Conservation (phyloP, 2,113 vertebrate genomes). For the Paradisaea rubra region DNA sequence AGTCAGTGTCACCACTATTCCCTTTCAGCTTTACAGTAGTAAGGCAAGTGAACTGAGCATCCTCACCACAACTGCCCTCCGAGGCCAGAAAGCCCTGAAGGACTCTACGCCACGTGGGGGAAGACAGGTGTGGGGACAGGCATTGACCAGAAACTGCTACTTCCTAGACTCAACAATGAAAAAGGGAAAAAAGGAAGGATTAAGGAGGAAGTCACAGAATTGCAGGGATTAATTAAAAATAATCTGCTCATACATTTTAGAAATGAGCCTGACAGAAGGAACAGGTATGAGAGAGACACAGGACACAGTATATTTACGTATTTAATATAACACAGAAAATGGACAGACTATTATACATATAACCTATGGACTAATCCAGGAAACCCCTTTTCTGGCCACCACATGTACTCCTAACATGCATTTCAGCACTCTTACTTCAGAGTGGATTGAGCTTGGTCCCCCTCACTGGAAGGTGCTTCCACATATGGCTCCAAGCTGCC, state of each 20-base stretch:
- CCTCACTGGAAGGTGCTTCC: not conserved
- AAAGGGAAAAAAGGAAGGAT: not conserved
- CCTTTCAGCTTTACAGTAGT: fast-evolving
- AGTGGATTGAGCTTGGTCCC: too few species aligned
- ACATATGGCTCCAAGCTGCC: not conserved
- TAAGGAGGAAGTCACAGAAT: not conserved
- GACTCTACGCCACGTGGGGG: fast-evolving
- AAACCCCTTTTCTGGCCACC: not conserved
- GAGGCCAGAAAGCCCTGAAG: not conserved
- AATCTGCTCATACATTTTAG: not conserved
- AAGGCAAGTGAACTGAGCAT: not conserved
- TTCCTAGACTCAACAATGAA: too few species aligned
- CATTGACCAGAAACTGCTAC: not conserved
- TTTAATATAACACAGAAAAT: not conserved
- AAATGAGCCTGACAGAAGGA: not conserved
- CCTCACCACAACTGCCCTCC: not conserved
- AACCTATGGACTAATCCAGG: not conserved
- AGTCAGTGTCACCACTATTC: not conserved
- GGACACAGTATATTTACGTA: not conserved
- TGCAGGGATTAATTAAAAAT: not conserved
- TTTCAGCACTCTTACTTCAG: not conserved
- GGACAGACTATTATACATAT: fast-evolving
- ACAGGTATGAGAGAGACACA: not conserved
- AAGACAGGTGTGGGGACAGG: not conserved
- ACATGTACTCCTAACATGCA: not conserved